These are phyloP conservation scores for Crossoptilon crossoptilon DNA, from an alignment of 2,797 vertebrate species.

Conservation along the genomic window DNA sequence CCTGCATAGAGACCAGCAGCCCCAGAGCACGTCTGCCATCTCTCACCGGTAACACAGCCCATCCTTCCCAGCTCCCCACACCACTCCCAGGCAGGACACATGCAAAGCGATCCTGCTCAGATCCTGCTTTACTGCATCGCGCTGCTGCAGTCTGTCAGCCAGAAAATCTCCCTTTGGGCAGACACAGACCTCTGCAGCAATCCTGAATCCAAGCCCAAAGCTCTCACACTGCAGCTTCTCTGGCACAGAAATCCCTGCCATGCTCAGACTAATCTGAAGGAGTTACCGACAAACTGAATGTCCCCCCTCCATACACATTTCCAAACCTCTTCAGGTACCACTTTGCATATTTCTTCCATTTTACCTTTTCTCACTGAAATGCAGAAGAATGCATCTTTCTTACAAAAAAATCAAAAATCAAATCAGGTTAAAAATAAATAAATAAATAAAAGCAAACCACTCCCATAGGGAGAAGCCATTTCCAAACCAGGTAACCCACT, in stretches of 20 bases:
- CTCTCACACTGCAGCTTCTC: not conserved
- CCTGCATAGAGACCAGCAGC: not conserved
- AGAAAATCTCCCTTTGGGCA: not conserved
- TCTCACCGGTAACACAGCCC: not conserved
- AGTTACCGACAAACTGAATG: not conserved
- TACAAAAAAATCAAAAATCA: not conserved
- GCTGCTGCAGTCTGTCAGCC: not conserved
- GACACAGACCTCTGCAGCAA: not conserved
- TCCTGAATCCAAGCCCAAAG: not conserved
- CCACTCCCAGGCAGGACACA: not conserved
- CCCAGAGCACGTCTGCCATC: fast-evolving
- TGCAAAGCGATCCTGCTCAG: not conserved
- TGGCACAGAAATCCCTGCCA: not conserved
- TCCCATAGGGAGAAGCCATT: not conserved
- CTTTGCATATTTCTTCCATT: fast-evolving
- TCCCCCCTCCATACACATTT: fast-evolving
- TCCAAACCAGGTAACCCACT: not conserved
- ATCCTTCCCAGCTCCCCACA: not conserved
- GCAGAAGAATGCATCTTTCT: not conserved
- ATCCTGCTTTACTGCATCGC: not conserved
- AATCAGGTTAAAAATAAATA: not conserved
- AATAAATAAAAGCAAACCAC: not conserved
- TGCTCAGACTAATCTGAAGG: not conserved
- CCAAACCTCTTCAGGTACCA: not conserved
- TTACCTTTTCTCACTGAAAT: not conserved